These are phyloP conservation scores for Channa maculata DNA, from an alignment of 2,113 vertebrate genomes.

Conservation along the genomic window DNA sequence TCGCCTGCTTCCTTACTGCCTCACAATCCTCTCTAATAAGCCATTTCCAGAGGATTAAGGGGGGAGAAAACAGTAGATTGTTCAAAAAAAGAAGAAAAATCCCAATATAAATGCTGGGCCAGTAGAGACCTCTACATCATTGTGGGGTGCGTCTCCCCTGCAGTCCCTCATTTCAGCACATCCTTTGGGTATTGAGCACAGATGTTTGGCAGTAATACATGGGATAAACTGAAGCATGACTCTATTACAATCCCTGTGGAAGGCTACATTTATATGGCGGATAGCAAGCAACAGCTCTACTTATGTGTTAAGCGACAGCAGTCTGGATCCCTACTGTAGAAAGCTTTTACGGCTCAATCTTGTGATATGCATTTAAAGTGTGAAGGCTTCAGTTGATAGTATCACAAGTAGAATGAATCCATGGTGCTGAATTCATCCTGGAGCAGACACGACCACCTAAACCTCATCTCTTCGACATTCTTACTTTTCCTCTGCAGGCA, in stretches of 20 bases:
- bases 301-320: constrained; percentile 34
- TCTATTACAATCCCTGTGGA: constrained; percentile 42
- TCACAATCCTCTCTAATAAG: constrained; percentile 53
- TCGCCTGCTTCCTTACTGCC: constrained; percentile 27
- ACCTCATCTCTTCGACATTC: constrained; percentile 1
- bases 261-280: constrained; percentile 25
- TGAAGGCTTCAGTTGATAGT: constrained; percentile 37
- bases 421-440: constrained; percentile 28
- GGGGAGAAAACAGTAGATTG: constrained; percentile 35
- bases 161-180: constrained; percentile 27
- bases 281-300: constrained; percentile 40
- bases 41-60: constrained; percentile 56
- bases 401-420: constrained; percentile 37
- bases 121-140: constrained; percentile 26
- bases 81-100: constrained; percentile 33
- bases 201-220: constrained; percentile 28
- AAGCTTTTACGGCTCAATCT: constrained; percentile 48
- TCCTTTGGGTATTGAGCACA: constrained; percentile 39
- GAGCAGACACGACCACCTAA: constrained; percentile 8
- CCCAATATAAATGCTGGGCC: constrained; percentile 20
- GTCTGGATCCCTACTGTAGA: constrained; percentile 10
- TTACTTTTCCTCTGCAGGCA: neutral
- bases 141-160: neutral
- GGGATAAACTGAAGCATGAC: constrained; percentile 38
- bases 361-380: constrained; percentile 36